Conservation (phyloP, 2,797 vertebrate species). For the Bovichtus diacanthus region DNA sequence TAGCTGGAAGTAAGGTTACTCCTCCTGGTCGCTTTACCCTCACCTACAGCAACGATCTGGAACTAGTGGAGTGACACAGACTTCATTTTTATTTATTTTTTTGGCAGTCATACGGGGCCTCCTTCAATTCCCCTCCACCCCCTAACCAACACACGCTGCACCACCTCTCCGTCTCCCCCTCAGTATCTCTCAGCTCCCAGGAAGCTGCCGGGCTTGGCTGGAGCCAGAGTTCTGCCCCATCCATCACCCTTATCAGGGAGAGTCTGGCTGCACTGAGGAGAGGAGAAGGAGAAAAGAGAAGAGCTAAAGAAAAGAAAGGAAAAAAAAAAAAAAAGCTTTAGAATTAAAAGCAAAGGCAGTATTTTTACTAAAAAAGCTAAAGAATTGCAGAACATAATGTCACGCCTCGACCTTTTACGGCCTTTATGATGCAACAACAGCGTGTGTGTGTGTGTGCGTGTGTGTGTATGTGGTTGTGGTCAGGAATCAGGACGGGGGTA, state of each 20-base stretch:
- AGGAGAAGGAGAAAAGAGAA: neutral
- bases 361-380: neutral
- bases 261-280: constrained; percentile 76
- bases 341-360: constrained; percentile 5
- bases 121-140: neutral
- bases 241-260: constrained; percentile 94
- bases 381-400: neutral
- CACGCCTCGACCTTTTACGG: neutral
- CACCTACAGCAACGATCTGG: neutral
- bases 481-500: neutral
- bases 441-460: constrained; percentile 5
- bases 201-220: constrained; percentile 87
- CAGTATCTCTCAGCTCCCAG: constrained; percentile 86
- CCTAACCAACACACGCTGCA: constrained; percentile 3
- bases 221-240: constrained; percentile 92
- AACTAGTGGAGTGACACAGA: constrained; percentile 1
- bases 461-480: constrained; percentile 5
- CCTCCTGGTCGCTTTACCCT: neutral
- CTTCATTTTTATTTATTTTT: constrained; percentile 38
- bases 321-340: neutral
- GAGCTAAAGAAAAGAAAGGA: neutral
- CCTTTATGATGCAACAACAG: neutral
- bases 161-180: constrained; percentile 55
- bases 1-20: neutral
- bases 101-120: constrained; percentile 11